These are phyloP conservation scores for Seriola quinqueradiata DNA, from an alignment of 2,113 vertebrate genomes.

Conservation along the genomic window DNA sequence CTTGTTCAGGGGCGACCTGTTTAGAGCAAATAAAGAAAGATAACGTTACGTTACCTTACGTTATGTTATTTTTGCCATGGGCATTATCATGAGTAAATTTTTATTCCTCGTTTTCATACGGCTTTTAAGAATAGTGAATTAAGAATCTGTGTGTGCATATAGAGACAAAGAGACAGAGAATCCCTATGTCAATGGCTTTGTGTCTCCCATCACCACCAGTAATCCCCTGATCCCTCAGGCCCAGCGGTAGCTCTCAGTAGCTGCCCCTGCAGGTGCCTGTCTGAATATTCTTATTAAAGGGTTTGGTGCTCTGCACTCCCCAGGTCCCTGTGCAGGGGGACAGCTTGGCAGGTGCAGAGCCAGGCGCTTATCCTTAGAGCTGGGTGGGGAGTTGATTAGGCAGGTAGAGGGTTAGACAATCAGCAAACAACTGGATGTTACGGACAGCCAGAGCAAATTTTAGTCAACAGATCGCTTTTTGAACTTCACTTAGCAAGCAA, in stretches of 20 bases:
- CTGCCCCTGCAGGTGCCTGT: slow-evolving; percentile 57
- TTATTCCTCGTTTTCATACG: not conserved
- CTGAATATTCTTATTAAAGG: slow-evolving; percentile 66
- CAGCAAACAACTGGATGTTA: slow-evolving; percentile 14
- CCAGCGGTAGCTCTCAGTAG: slow-evolving; percentile 34
- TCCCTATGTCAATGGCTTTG: slow-evolving; percentile 25
- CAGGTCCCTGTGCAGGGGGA: slow-evolving; percentile 37
- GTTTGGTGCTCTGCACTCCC: slow-evolving; percentile 41
- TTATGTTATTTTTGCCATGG: too few relatives aligned
- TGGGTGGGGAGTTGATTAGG: slow-evolving; percentile 1
- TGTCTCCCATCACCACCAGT: slow-evolving; percentile 32
- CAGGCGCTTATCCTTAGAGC: slow-evolving; percentile 40
- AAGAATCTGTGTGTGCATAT: not conserved
- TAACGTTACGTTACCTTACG: too few relatives aligned
- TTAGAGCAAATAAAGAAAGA: too few relatives aligned
- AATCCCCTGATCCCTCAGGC: slow-evolving; percentile 49
- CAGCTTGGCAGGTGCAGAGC: slow-evolving; percentile 44
- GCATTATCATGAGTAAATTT: not conserved
- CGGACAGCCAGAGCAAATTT: slow-evolving; percentile 29
- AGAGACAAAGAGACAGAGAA: slow-evolving; percentile 4
- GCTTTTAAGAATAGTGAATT: not conserved
- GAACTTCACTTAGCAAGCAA: slow-evolving; percentile 22
- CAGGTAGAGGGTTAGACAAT: slow-evolving; percentile 38
- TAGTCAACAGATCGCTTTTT: slow-evolving; percentile 14
- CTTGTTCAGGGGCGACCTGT: too few relatives aligned